phyloP scores from a whole-genome alignment of 2,113 vertebrate species.

The Uria aalge region DNA sequence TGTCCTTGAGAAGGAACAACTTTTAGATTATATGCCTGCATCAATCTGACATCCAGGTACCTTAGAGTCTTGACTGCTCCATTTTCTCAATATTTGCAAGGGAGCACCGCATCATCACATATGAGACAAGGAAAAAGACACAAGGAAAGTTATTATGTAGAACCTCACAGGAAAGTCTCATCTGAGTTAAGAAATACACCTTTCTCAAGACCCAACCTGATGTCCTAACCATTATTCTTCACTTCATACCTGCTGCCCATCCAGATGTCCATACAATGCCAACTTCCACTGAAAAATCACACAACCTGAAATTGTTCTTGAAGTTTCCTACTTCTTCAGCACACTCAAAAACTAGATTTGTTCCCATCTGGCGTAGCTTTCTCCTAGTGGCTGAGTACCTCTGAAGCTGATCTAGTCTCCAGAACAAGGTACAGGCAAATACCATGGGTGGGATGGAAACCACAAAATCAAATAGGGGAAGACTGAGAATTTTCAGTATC shows the following conservation, averaged over 20 bases:
- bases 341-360: not conserved
- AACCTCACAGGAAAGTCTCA: not conserved
- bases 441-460: not conserved
- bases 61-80: not conserved
- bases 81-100: not conserved
- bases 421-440: not conserved
- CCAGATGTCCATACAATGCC: not conserved
- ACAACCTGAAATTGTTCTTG: not conserved
- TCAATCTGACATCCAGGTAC: not conserved
- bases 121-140: not conserved
- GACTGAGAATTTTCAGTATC: not conserved
- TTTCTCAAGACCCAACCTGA: fast-evolving
- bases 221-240: not conserved
- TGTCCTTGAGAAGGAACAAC: not conserved
- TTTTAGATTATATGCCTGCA: not conserved
- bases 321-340: not conserved
- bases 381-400: not conserved
- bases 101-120: not conserved
- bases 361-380: not conserved
- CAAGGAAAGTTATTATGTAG: not conserved
- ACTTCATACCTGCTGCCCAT: not conserved
- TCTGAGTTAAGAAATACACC: not conserved
- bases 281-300: not conserved
- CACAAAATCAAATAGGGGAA: not conserved
- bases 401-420: not conserved